Evolutionary conservation across 2,113 vertebrate species (phyloP).

Genomic region (Nesogale talazaci): DNA sequence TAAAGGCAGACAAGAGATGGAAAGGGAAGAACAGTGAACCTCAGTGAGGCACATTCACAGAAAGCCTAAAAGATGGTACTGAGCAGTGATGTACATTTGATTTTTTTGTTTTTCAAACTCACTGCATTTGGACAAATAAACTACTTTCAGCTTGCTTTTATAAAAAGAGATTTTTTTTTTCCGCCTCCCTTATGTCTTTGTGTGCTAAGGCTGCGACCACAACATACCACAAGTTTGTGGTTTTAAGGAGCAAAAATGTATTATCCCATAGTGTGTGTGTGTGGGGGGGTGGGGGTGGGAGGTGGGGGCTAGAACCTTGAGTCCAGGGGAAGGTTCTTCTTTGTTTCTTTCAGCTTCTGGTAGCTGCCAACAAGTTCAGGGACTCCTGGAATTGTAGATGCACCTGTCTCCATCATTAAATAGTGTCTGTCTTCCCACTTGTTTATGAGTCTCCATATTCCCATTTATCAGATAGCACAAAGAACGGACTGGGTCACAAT

Average conservation of each 20-base stretch:
- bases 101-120: not conserved
- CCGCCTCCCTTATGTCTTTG: not conserved
- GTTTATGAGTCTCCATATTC: not conserved
- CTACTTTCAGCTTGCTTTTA: not conserved
- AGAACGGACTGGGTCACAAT: not conserved
- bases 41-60: not conserved
- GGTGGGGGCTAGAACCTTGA: not conserved
- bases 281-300: no score
- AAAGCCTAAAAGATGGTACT: not conserved
- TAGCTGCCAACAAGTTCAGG: not conserved
- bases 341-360: not conserved
- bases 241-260: not conserved
- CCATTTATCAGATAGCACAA: not conserved
- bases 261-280: not conserved
- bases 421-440: not conserved
- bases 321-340: not conserved
- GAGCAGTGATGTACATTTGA: not conserved
- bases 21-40: not conserved
- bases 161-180: not conserved
- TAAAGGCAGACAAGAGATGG: not conserved
- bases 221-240: not conserved
- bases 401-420: not conserved
- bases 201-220: not conserved
- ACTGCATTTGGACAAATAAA: constrained; percentile 8
- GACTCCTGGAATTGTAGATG: not conserved